Conservation (phyloP, 2,113 vertebrate species). For the Pseudopodoces humilis region DNA sequence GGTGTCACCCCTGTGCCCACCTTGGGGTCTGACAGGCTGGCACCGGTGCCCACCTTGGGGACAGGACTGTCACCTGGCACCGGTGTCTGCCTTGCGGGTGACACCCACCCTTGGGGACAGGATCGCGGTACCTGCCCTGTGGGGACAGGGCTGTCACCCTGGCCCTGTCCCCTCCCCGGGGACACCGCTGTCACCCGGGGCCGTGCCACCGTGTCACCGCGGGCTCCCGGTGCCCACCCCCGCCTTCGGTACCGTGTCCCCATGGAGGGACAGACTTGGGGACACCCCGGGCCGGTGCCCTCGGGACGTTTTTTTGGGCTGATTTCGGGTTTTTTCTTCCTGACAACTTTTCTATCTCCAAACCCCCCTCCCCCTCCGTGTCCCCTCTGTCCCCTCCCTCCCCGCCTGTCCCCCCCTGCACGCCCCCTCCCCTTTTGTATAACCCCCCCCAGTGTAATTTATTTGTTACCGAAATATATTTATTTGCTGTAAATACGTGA, state of each 20-base stretch:
- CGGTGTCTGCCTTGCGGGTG: not conserved
- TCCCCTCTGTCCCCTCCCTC: not conserved
- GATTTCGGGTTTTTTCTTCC: slow-evolving; percentile 1
- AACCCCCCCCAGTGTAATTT: not conserved
- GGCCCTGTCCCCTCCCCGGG: too few species aligned
- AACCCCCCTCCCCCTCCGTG: not conserved
- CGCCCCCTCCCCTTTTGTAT: not conserved
- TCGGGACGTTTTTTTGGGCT: not conserved
- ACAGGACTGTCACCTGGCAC: not conserved
- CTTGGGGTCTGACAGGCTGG: not conserved
- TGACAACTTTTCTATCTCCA: not conserved
- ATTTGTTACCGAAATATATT: not conserved
- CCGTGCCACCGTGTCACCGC: too few species aligned
- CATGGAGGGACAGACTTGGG: not conserved
- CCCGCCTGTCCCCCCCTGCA: not conserved
- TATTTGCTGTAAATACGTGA: not conserved
- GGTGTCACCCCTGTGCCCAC: not conserved
- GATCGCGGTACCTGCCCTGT: too few species aligned
- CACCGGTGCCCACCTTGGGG: not conserved
- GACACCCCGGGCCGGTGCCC: not conserved
- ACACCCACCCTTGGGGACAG: not conserved
- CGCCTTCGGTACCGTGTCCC: not conserved
- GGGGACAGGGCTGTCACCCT: not conserved
- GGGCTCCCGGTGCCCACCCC: not conserved
- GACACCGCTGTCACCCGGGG: not conserved